Conservation (phyloP, 2,113 vertebrate species). For the Hyperoodon ampullatus region DNA sequence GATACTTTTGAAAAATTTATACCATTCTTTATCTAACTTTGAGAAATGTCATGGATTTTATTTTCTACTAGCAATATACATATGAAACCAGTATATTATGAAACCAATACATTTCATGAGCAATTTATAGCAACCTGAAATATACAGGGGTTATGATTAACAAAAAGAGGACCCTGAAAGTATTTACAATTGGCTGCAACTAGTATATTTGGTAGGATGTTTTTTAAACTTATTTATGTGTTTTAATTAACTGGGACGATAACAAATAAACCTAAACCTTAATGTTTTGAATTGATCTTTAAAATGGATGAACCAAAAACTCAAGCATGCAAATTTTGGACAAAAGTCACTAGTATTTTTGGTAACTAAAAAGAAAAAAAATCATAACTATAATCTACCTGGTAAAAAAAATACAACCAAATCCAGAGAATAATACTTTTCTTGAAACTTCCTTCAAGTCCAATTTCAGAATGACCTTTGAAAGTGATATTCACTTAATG, state of each 20-base stretch:
- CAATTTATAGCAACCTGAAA: background rate
- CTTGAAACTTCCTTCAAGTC: background rate
- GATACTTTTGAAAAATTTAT: background rate
- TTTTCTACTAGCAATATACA: background rate
- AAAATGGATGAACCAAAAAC: background rate
- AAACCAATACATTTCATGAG: background rate
- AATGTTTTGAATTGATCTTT: background rate
- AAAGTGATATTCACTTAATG: background rate
- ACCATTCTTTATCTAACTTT: background rate
- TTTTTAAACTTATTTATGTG: background rate
- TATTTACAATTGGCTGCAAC: background rate
- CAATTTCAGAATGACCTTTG: background rate
- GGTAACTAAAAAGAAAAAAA: background rate
- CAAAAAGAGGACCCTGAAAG: background rate
- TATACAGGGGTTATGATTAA: background rate
- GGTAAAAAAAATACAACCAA: background rate
- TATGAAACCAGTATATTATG: background rate
- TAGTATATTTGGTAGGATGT: background rate
- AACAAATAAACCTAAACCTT: background rate
- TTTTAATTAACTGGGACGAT: background rate
- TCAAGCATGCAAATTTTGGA: background rate
- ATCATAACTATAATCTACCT: background rate
- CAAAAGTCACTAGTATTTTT: background rate
- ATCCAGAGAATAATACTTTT: background rate
- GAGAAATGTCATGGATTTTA: background rate